Evolutionary conservation across 2,888 invertebrate genomes (phyloP).

Genomic region (Chrysina gloriosa): DNA sequence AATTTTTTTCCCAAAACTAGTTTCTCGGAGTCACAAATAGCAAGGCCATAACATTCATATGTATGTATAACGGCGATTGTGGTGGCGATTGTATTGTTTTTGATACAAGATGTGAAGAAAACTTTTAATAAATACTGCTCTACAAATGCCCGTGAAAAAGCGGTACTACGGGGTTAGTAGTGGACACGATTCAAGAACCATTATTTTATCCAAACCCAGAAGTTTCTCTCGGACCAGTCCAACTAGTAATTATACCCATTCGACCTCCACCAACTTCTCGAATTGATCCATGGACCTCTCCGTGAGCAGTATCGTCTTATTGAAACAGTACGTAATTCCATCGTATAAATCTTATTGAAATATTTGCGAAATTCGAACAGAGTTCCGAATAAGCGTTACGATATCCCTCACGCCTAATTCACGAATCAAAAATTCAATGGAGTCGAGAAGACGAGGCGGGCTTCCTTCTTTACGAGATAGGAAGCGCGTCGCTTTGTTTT

Average conservation of each 20-base stretch:
- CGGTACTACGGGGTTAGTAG: background rate
- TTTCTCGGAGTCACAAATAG: no score
- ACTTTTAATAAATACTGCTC: background rate
- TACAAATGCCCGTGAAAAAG: no score
- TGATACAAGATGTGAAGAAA: no score
- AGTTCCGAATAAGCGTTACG: background rate
- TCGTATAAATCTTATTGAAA: slow-evolving; percentile 26
- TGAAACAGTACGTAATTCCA: slow-evolving; percentile 13
- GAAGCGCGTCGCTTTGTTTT: background rate
- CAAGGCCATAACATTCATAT: no score
- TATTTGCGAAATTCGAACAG: slow-evolving; percentile 2
- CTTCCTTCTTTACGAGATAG: background rate
- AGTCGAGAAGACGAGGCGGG: background rate
- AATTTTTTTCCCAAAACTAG: no score
- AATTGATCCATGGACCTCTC: background rate
- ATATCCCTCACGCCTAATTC: background rate
- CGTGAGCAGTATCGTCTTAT: slow-evolving; percentile 15
- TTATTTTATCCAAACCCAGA: background rate
- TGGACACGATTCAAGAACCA: slow-evolving; percentile 1
- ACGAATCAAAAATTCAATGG: background rate
- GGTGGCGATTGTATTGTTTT: no score
- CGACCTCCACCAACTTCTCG: background rate
- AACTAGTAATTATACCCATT: background rate
- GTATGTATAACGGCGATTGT: no score
- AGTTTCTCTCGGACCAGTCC: no score